phyloP scores from a whole-genome alignment of 2,113 vertebrate species.

The Microtus montanus region DNA sequence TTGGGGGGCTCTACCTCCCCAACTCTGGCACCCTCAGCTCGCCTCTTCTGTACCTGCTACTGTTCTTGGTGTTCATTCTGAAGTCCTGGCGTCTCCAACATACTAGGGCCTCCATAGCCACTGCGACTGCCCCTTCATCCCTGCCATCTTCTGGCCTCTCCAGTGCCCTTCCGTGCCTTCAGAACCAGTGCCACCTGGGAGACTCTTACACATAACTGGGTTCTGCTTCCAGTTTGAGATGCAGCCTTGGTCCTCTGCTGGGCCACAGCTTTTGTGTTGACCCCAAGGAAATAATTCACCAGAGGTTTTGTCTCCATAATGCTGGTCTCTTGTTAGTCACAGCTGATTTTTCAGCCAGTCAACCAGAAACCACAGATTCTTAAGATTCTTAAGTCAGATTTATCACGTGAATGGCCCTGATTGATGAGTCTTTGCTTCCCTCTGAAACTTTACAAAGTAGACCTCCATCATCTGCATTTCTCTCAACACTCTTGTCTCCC shows the following conservation, averaged over 20 bases:
- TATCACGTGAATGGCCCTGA: neutral
- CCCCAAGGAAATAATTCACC: neutral
- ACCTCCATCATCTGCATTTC: neutral
- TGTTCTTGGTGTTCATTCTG: neutral
- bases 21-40: too few species aligned
- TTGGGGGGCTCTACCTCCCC: too few species aligned
- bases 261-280: neutral
- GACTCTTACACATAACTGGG: neutral
- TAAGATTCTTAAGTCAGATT: neutral
- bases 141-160: neutral
- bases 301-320: neutral
- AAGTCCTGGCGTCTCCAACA: neutral
- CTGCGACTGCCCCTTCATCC: neutral
- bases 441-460: neutral
- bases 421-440: neutral
- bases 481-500: neutral
- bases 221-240: neutral
- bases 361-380: neutral
- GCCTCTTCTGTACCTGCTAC: neutral
- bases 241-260: neutral
- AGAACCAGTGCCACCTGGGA: neutral
- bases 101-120: neutral
- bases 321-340: neutral
- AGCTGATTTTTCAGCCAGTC: neutral
- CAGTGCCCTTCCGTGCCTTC: neutral